Conservation (phyloP, 2,113 vertebrate genomes). For the Oxyruncus cristatus region DNA sequence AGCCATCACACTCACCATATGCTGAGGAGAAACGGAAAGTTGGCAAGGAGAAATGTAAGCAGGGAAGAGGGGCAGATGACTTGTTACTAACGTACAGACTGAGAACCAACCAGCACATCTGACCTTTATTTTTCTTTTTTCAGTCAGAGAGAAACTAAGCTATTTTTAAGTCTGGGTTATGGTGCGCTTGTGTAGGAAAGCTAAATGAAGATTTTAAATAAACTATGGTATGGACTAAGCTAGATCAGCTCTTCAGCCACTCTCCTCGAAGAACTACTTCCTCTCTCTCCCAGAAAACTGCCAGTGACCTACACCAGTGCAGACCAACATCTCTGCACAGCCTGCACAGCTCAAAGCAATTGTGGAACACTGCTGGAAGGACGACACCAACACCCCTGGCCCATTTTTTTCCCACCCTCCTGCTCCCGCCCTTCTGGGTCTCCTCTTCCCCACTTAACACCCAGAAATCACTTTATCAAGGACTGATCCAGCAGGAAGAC, state of each 20-base stretch:
- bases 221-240: background rate
- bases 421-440: background rate
- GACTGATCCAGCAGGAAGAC: background rate
- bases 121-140: background rate
- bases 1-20: background rate
- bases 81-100: background rate
- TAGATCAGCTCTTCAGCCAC: background rate
- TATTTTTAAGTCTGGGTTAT: constrained; percentile 18
- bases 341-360: background rate
- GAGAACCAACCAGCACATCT: background rate
- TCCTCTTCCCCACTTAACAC: background rate
- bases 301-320: background rate
- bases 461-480: background rate
- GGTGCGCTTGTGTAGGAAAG: background rate
- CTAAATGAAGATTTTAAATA: background rate
- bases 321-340: background rate
- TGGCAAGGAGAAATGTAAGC: background rate
- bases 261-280: background rate
- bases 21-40: constrained; percentile 5
- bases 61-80: background rate
- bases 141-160: background rate
- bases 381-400: background rate
- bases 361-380: background rate
- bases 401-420: background rate
- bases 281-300: background rate